A percentile compares a stretch with the other conserved stretches of the same genome.
phyloP scores from a whole-genome alignment of 1,140 invertebrate species.

The Cyclargus thomasi region DNA sequence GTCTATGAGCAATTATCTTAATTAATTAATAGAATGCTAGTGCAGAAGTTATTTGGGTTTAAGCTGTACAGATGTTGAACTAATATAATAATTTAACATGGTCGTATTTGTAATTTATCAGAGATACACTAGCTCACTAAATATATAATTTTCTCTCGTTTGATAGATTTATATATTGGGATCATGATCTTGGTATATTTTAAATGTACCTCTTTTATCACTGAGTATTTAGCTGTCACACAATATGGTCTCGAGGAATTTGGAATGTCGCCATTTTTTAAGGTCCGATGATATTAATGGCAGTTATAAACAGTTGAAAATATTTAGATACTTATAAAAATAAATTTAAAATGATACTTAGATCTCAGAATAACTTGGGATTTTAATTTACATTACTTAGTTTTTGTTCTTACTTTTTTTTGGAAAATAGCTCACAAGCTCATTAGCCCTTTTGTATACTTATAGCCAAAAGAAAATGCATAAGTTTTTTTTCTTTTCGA shows the following conservation, averaged over 20 bases:
- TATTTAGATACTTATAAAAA: no score
- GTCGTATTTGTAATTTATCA: slow-evolving; percentile 6
- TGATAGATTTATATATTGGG: background rate
- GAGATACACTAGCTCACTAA: background rate
- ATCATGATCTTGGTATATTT: slow-evolving; percentile 1
- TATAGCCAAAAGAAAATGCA: no score
- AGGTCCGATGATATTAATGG: background rate
- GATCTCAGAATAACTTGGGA: no score
- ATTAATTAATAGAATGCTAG: slow-evolving; percentile 12
- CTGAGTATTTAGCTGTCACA: background rate
- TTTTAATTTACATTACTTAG: no score
- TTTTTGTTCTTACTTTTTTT: no score
- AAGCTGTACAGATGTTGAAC: slow-evolving; percentile 19
- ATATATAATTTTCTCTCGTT: background rate
- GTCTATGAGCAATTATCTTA: slow-evolving; percentile 19
- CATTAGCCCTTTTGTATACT: no score
- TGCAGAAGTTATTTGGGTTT: slow-evolving; percentile 8
- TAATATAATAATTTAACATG: slow-evolving; percentile 3
- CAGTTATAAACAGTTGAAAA: background rate
- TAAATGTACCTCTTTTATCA: background rate
- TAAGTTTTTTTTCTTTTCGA: no score
- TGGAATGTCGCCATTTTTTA: background rate
- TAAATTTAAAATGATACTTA: no score
- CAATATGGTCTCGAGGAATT: background rate
- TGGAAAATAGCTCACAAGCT: no score